These are phyloP conservation scores for Dendroctonus ponderosae DNA, from an alignment of 1,140 invertebrate species.

Conservation along the genomic window DNA sequence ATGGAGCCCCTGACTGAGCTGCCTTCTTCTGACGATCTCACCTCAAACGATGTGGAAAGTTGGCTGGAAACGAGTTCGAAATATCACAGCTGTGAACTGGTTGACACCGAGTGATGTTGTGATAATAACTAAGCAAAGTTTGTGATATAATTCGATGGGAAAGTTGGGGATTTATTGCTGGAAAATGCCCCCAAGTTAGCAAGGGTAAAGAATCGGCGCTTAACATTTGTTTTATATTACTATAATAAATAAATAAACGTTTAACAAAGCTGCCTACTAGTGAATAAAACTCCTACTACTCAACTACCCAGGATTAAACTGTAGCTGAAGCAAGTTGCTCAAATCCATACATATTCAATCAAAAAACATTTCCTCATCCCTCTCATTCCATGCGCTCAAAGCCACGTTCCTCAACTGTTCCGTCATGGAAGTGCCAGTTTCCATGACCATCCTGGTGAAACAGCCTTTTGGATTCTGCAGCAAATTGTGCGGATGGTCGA, in stretches of 20 bases:
- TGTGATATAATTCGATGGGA: no score
- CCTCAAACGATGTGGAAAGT: slow-evolving; percentile 62
- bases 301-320: no score
- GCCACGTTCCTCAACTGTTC: slow-evolving; percentile 36
- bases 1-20: slow-evolving; percentile 62
- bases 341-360: no score
- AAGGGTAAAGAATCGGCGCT: no score
- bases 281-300: no score
- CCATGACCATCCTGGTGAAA: slow-evolving; percentile 68
- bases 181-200: no score
- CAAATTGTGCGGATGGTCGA: slow-evolving; percentile 47
- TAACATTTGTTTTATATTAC: no score
- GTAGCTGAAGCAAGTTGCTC: no score
- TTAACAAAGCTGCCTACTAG: no score
- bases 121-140: not conserved
- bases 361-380: not conserved
- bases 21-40: slow-evolving; percentile 65
- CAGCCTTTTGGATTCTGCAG: slow-evolving; percentile 54
- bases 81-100: slow-evolving; percentile 70
- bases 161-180: no score
- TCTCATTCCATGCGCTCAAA: slow-evolving; percentile 25
- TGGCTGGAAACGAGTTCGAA: slow-evolving; percentile 72
- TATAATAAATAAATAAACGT: no score
- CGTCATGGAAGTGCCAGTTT: slow-evolving; percentile 53
- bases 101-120: slow-evolving; percentile 59